Percentiles rank a stretch among this genome's conserved stretches.
Conservation (phyloP, 2,797 vertebrate species). For the Monodelphis domestica region DNA sequence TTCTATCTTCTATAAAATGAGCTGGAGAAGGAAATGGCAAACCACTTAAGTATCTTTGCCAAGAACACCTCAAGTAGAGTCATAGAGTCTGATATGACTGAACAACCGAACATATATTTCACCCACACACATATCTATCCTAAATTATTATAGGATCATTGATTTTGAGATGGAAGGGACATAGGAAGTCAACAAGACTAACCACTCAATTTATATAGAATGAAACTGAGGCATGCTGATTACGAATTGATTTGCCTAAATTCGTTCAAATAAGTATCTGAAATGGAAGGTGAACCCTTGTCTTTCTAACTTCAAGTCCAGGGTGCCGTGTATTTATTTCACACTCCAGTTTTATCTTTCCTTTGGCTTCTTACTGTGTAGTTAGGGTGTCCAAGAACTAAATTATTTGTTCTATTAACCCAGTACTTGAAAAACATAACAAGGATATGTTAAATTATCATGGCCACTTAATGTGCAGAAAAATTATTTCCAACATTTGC, state of each 20-base stretch:
- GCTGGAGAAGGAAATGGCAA: not conserved
- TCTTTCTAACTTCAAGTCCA: not conserved
- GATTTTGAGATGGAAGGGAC: not conserved
- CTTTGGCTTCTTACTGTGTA: not conserved
- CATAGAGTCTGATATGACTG: not conserved
- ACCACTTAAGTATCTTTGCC: not conserved
- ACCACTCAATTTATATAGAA: not conserved
- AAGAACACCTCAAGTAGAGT: not conserved
- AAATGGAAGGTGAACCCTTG: not conserved
- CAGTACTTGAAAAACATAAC: slow-evolving; percentile 29
- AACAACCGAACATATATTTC: not conserved
- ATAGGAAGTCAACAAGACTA: not conserved
- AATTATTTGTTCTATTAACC: slow-evolving; percentile 35
- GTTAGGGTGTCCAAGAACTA: not conserved
- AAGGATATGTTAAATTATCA: slow-evolving; percentile 32
- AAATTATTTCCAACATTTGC: slow-evolving; percentile 31
- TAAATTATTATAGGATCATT: not conserved
- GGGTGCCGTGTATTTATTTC: not conserved
- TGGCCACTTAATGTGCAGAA: slow-evolving; percentile 6
- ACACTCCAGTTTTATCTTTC: slow-evolving; percentile 1
- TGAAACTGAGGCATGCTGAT: not conserved
- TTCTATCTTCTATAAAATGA: slow-evolving; percentile 60
- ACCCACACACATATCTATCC: not conserved
- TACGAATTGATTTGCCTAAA: not conserved
- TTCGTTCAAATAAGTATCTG: not conserved